Evolutionary conservation across 2,113 vertebrate species (phyloP), one percentile per base, ranked within the genome.

Genomic region (Corapipo altera): DNA sequence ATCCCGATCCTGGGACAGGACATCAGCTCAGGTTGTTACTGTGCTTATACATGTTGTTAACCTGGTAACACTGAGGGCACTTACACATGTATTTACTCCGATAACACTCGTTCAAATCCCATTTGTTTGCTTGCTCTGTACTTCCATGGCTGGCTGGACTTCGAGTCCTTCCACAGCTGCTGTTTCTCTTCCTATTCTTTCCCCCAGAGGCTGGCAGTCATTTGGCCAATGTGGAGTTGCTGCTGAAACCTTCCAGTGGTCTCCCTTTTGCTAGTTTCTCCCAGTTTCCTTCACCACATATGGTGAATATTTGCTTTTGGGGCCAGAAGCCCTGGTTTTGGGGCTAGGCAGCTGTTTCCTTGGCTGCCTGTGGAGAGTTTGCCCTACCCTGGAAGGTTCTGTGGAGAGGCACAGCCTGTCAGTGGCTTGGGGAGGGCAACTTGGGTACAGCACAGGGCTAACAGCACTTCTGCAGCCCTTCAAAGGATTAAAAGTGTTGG

Each of bases 251-350:
- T 30, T 37, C 30, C 0, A 1, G 12, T 12, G 5, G 7, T 82
- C 18, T 66, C 13, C 20, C 59, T 26, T 8, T 21, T 48, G 16
- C 35, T 48, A 8, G 3, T 15, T 72, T 35, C 35, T 51, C 33
- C 57, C 6, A 1, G 3, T 33, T 67, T 64, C 23, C 35, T 14
- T 18, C 15, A 37, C 3, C 24, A 23, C 2, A 3, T 22, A 11
- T 43, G 49, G 9, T 24, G 15, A 11, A 2, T 7, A 22, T 28
- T 64, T 48, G 7, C 35, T 8, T 52, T 69, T 44, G 20, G 11
- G 0, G 8, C 22, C 7, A 6, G 20, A 54, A 67, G 1, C 12
- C 10, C 28, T 33, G 0, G 0, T 16, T 77, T 44, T 3, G 0
- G 23, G 59, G 8, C n/a, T 18, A 12, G 5, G 11, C 0, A 1